Percentiles rank a stretch among this genome's conserved stretches.
phyloP scores from a whole-genome alignment of 1,140 invertebrate species.

The Trachelipus rathkii region DNA sequence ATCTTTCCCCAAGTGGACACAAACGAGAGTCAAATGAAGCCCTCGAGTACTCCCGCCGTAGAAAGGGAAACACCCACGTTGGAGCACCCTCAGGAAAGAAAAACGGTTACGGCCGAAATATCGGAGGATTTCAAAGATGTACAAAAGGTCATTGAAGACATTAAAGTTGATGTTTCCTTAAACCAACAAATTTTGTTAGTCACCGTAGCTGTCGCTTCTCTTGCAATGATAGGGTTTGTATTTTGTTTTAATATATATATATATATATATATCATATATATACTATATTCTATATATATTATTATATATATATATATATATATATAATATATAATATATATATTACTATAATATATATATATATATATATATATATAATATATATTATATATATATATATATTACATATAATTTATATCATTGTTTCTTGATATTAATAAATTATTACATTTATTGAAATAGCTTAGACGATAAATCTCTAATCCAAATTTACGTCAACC shows the following conservation, averaged over 20 bases:
- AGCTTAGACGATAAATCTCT: no score
- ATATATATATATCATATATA: constrained; percentile 15
- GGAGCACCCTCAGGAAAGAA: background rate
- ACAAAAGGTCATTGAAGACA: background rate
- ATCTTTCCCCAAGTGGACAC: background rate
- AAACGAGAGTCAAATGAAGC: background rate
- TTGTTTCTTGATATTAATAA: no score
- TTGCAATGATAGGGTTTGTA: background rate
- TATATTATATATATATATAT: background rate
- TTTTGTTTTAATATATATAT: background rate
- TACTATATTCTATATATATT: background rate
- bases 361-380: background rate
- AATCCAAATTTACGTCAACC: no score
- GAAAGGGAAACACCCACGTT: background rate
- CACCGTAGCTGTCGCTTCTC: background rate
- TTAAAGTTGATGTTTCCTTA: background rate
- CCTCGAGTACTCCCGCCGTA: background rate
- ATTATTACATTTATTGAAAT: no score
- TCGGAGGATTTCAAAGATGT: background rate
- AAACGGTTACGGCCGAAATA: background rate
- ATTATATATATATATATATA: constrained; percentile 7
- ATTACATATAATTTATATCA: background rate
- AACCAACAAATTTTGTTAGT: background rate
- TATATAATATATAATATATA: constrained; percentile 15
- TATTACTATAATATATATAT: background rate